phyloP scores from a whole-genome alignment of 1,140 invertebrate species.

The Brachionus calyciflorus region DNA sequence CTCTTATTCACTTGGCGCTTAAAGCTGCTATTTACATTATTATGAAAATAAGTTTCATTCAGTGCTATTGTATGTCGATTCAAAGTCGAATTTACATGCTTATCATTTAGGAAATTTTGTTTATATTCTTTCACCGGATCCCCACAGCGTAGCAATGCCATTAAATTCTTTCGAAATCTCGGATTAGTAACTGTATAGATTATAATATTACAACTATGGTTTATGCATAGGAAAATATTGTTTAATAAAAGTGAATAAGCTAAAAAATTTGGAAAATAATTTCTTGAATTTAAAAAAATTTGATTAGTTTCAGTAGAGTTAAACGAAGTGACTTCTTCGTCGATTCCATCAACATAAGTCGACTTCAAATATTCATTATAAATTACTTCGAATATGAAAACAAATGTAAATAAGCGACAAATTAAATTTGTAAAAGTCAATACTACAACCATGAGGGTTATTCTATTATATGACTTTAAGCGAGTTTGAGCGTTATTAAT shows the following conservation, averaged over 20 bases:
- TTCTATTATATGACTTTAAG: slow-evolving; percentile 31
- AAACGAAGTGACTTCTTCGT: background rate
- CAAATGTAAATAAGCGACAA: slow-evolving; percentile 43
- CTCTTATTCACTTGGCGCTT: background rate
- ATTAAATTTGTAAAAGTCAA: slow-evolving; percentile 34
- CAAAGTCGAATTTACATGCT: background rate
- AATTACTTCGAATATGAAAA: slow-evolving; percentile 44
- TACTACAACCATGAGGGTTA: slow-evolving; percentile 41
- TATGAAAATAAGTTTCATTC: background rate
- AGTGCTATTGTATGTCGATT: background rate
- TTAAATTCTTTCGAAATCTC: slow-evolving; percentile 17
- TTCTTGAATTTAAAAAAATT: background rate
- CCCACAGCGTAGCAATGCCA: background rate
- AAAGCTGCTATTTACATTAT: background rate
- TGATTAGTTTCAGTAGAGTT: background rate
- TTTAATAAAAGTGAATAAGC: slow-evolving; percentile 39
- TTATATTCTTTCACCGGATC: background rate
- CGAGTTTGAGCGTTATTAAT: slow-evolving; percentile 27
- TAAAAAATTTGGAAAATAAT: slow-evolving; percentile 42
- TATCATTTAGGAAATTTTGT: background rate
- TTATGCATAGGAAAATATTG: slow-evolving; percentile 37
- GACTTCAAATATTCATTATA: slow-evolving; percentile 32
- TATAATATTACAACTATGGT: slow-evolving; percentile 42
- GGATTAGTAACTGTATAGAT: slow-evolving; percentile 42
- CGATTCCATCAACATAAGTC: background rate